A percentile compares a stretch with the other conserved stretches of the same genome.
Evolutionary conservation across 2,888 invertebrate genomes (phyloP).

Genomic region (Nipponacmea schrenckii): DNA sequence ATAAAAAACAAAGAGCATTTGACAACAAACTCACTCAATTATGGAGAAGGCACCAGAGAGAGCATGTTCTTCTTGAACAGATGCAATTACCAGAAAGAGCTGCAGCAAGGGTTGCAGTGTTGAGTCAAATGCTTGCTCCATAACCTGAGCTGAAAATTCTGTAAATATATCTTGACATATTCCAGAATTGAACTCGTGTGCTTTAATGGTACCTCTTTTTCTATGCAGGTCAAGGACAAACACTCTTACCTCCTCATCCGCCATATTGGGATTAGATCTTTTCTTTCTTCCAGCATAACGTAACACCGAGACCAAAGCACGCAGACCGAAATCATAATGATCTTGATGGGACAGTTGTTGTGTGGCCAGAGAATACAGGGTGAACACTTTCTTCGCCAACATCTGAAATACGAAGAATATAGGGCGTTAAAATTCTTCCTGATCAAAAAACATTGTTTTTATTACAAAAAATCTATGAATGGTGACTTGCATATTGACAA

Average conservation of each 20-base stretch:
- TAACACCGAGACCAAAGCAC: conserved; percentile 85
- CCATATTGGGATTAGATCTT: conserved; percentile 67
- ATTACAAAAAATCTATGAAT: no score
- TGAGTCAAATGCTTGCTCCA: not conserved
- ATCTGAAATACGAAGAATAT: conserved; percentile 41
- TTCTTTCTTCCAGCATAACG: conserved; percentile 87
- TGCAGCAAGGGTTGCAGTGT: not conserved
- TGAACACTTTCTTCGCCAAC: conserved; percentile 73
- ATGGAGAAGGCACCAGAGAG: not conserved
- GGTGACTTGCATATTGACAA: no score
- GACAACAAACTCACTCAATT: no score
- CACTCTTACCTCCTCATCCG: conserved; percentile 66
- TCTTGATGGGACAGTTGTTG: conserved; percentile 89
- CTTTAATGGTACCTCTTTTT: no score
- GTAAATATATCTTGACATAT: not conserved
- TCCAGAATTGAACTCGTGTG: no score
- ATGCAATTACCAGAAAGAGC: conserved; percentile 1
- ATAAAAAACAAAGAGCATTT: conserved; percentile 1
- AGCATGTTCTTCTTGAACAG: not conserved
- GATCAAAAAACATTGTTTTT: no score
- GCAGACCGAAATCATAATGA: conserved; percentile 90
- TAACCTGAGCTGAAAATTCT: not conserved
- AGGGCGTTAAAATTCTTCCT: no score
- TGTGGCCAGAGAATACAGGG: conserved; percentile 83
- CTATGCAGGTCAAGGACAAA: no score